Percentiles rank a stretch among this genome's conserved stretches.
These are phyloP conservation scores for Pseudachorutes palmiensis DNA, from an alignment of 1,140 invertebrate genomes.

Conservation along the genomic window DNA sequence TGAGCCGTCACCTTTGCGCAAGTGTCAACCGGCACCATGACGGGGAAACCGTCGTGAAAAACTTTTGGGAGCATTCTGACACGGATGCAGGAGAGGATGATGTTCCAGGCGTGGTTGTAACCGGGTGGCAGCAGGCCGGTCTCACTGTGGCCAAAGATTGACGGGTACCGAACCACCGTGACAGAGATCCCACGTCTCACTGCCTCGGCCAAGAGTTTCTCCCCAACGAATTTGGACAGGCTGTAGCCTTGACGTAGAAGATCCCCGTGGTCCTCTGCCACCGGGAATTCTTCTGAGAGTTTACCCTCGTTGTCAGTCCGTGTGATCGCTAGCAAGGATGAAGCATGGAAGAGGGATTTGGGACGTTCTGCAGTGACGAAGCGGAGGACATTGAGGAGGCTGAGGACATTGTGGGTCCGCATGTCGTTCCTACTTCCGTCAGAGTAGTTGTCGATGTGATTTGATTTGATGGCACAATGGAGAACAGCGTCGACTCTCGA, in stretches of 20 bases:
- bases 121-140: constrained; percentile 9
- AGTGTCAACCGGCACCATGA: constrained; percentile 4
- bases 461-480: constrained; percentile 21
- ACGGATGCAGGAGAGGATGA: constrained; percentile 16
- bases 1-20: background rate
- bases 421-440: background rate
- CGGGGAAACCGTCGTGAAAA: background rate
- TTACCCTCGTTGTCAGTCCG: background rate
- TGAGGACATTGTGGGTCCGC: constrained; percentile 18
- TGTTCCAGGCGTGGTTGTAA: constrained; percentile 17
- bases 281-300: constrained; percentile 18
- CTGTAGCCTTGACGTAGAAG: constrained; percentile 6
- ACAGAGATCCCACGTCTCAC: constrained; percentile 12
- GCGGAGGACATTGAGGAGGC: constrained; percentile 16
- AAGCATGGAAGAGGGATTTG: constrained; percentile 20
- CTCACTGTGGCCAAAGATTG: constrained; percentile 15
- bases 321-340: constrained; percentile 10
- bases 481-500: constrained; percentile 17
- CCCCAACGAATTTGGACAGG: constrained; percentile 19
- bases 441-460: constrained; percentile 17
- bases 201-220: constrained; percentile 20
- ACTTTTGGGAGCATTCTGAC: constrained; percentile 11
- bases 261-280: background rate
- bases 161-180: constrained; percentile 20
- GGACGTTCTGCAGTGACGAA: constrained; percentile 12